Conservation (phyloP, 2,113 vertebrate genomes). For the Neopipo cinnamomea region DNA sequence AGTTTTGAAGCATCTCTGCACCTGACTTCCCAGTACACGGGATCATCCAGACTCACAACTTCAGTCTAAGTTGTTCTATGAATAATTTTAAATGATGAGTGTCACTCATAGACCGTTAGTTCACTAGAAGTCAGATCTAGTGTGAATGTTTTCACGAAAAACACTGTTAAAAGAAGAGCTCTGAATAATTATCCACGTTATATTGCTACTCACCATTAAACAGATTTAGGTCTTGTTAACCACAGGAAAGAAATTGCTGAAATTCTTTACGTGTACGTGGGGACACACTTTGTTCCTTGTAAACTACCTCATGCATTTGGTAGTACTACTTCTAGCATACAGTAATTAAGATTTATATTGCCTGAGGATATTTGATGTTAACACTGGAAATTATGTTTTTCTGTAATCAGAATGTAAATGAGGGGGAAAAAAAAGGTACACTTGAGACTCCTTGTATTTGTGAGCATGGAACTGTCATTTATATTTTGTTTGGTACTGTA, state of each 20-base stretch:
- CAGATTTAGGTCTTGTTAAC: conserved; percentile 40
- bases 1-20: background rate
- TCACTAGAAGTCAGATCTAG: background rate
- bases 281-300: conserved; percentile 23
- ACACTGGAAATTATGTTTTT: background rate
- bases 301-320: conserved; percentile 4
- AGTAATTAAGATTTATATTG: conserved; percentile 63
- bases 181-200: background rate
- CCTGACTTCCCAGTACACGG: background rate
- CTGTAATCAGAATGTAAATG: background rate
- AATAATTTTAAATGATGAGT: background rate
- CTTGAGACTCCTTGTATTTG: background rate
- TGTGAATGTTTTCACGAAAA: background rate
- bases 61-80: background rate
- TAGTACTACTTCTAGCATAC: background rate
- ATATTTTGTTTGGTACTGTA: background rate
- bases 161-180: background rate
- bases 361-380: conserved; percentile 42
- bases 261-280: conserved; percentile 20
- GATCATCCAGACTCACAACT: background rate
- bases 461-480: background rate
- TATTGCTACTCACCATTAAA: conserved; percentile 21
- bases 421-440: background rate
- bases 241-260: background rate
- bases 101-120: background rate